Base-by-base conservation (phyloP, 2,797 vertebrate species). In the Poliocrania exsul region DNA sequence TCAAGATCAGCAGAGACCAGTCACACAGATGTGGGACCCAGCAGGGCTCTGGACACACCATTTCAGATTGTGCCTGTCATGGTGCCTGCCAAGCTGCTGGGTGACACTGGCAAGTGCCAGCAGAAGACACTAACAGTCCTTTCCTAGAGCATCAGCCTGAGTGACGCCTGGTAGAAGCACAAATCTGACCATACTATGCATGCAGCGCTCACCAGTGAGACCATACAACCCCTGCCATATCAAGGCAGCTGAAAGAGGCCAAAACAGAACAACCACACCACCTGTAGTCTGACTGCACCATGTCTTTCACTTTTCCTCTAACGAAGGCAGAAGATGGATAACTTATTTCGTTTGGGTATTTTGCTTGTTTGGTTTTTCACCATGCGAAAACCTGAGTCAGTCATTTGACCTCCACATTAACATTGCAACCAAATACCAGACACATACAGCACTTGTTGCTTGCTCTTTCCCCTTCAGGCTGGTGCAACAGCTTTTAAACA, bases 221-320 rank as follows among this genome's bases (percentile, higher is more conserved):
- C 31, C 0, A 0, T 11, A 10, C 13, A 4, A 67, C 16, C 25
- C 46, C n/a, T 42, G 31, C 3, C 11, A 8, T 18, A 16, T 14
- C 51, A 64, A 29, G 15, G 13, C 35, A 78, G 29, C 35, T 37
- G n/a, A 47, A 81, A 75, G 25, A 40, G 29, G 13, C 5, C 12
- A 74, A 60, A 4, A 51, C 4, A 40, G 26, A 81, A 31, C 14
- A 38, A 69, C 3, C 10, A 73, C 25, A n/a, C 9, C n/a, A 54
- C n/a, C 60, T 65, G 18, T 7, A 53, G 35, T 23, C 28, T 42
- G 29, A 37, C 42, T 70, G 28, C 47, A 62, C 11, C 13, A 3
- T 9, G 4, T 31, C 46, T 82, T 65, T 46, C 33, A 69, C 19
- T 64, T 58, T 51, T 35, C 28, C 25, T 54, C 50, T 31, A n/a